Percentiles rank a stretch among this genome's conserved stretches.
Conservation (phyloP, 2,113 vertebrate genomes). For the Nothoprocta perdicaria region DNA sequence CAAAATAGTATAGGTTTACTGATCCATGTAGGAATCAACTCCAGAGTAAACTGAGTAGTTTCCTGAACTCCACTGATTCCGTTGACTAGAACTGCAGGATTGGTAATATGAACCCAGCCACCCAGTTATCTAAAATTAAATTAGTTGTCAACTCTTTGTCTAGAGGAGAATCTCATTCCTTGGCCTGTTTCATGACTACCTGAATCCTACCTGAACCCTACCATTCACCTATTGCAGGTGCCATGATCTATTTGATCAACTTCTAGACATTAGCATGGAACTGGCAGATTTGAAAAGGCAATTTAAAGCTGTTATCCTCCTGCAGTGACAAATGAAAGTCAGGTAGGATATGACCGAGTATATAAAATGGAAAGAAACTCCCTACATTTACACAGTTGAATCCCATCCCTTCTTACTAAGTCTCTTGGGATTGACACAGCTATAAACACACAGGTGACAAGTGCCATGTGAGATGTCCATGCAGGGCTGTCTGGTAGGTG, state of each 20-base stretch:
- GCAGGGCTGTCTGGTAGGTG: background rate
- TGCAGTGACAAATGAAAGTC: background rate
- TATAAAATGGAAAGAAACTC: background rate
- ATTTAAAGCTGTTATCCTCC: background rate
- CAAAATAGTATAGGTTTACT: background rate
- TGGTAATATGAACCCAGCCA: too few relatives aligned
- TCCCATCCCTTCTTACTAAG: background rate
- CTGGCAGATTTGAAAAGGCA: background rate
- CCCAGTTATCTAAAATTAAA: too few relatives aligned
- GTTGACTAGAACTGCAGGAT: too few relatives aligned
- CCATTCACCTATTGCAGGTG: too few relatives aligned
- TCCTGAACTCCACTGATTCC: background rate
- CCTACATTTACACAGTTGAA: background rate
- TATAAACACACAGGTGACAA: background rate
- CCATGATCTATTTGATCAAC: background rate
- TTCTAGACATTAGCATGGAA: background rate
- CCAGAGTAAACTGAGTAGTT: background rate
- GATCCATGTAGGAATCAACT: background rate
- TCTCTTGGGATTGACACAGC: background rate
- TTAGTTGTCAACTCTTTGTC: too few relatives aligned
- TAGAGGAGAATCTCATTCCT: too few relatives aligned
- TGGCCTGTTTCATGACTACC: too few relatives aligned
- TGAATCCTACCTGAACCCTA: too few relatives aligned
- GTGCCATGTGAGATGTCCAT: background rate
- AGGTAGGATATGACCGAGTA: background rate